Percentiles rank a stretch among this genome's conserved stretches.
Conservation (phyloP, 2,797 vertebrate genomes). For the Urophycis tenuis region DNA sequence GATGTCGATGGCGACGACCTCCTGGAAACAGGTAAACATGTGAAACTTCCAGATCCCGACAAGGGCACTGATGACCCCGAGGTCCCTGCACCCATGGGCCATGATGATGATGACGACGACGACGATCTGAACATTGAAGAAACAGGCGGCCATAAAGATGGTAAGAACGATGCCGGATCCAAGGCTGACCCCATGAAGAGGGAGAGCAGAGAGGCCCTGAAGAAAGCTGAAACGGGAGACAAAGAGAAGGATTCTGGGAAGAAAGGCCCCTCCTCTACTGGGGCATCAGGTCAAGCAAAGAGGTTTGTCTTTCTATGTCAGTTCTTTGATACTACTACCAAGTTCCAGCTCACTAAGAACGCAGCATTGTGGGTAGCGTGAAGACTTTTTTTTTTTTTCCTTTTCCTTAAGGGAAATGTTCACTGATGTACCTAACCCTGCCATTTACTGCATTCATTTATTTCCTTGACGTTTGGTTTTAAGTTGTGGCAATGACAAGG, state of each 20-base stretch:
- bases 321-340: slow-evolving; percentile 97
- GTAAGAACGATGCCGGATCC: slow-evolving; percentile 90
- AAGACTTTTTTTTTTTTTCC: slow-evolving; percentile 76
- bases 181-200: slow-evolving; percentile 89
- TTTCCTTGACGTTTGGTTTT: slow-evolving; percentile 81
- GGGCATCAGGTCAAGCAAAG: slow-evolving; percentile 99
- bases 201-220: slow-evolving; percentile 90
- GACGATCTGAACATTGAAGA: slow-evolving; percentile 79
- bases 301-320: slow-evolving; percentile 99
- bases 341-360: slow-evolving; percentile 98
- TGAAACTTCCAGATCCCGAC: slow-evolving; percentile 99
- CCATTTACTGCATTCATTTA: slow-evolving; percentile 70
- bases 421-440: slow-evolving; percentile 92
- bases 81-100: slow-evolving; percentile 81
- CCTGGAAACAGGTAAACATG: slow-evolving; percentile 99
- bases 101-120: slow-evolving; percentile 88
- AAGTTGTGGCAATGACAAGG: slow-evolving; percentile 75
- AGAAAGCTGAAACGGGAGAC: slow-evolving; percentile 98
- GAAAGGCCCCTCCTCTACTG: slow-evolving; percentile 98
- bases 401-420: slow-evolving; percentile 66
- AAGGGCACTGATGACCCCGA: slow-evolving; percentile 88
- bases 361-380: slow-evolving; percentile 98
- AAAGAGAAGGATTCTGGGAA: slow-evolving; percentile 99
- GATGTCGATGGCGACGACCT: slow-evolving; percentile 99
- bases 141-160: slow-evolving; percentile 87